Base-by-base conservation (phyloP, 2,888 invertebrate species). In the Stegophylla sp. region DNA sequence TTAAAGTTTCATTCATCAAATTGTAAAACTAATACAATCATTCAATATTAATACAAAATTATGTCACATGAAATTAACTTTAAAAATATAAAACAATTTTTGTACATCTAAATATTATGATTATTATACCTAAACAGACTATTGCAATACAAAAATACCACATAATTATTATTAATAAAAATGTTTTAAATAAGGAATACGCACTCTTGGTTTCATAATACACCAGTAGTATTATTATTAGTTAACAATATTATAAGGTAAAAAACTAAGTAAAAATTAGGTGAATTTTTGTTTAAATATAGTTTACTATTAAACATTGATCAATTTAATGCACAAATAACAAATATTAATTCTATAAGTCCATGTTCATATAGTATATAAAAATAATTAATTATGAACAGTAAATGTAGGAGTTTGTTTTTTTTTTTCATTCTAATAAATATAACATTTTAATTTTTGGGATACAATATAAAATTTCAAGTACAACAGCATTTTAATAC, bases 131-230 rank as follows among this genome's bases (percentile, higher is more conserved):
- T 63, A 74, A 51, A 63, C 23, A 51, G 15, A 17, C 20, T 34
- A 51, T n/a, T 75, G 34, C 10, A 73, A 64, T 75, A 75, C 63
- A 75, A 75, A 74, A 75, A 63, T 64, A 75, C 51, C 51, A 51
- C 20, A 51, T 17, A 75, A 51, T 64, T 63, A 61, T 73, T 45
- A 75, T 34, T 26, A 74, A 23, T 9, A 34, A 71, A 53, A 71
- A 71, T 56, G 15, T 56, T 51, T 34, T 34, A 10, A 61, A 48
- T 51, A 48, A 34, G 17, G 51, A 69, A n/a, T 34, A 53, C 10
- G 34, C 17, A 63, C 20, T 13, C 7, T 56, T 71, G 28, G 28
- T 75, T 41, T 17, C 7, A 41, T 41, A 34, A 75, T 23, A 61
- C 13, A 51, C 23, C 34, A 63, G 23, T 64, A 51, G 63, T 9